Evolutionary conservation across 2,797 vertebrate genomes (phyloP).

Genomic region (Lophotriccus pileatus): DNA sequence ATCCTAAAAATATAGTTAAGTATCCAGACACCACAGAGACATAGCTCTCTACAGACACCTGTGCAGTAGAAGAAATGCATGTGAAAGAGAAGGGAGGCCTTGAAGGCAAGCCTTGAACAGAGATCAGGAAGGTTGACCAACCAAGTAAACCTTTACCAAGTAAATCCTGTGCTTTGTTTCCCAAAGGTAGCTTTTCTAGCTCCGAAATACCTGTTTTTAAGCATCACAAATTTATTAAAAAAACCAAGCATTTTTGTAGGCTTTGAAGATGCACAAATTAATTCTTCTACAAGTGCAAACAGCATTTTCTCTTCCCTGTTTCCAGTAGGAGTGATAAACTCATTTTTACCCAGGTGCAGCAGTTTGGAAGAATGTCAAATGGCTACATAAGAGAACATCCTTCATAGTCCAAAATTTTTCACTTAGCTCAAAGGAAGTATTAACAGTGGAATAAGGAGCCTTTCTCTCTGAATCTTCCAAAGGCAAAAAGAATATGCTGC

Average conservation of each 20-base stretch:
- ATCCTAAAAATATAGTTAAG: not conserved
- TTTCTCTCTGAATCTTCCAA: not conserved
- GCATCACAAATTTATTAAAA: not conserved
- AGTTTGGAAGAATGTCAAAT: not conserved
- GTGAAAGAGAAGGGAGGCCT: conserved; percentile 11
- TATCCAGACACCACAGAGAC: not conserved
- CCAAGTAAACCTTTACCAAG: not conserved
- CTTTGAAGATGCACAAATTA: not conserved
- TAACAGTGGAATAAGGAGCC: not conserved
- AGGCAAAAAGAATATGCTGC: not conserved
- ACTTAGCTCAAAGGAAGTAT: not conserved
- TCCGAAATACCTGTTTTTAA: not conserved
- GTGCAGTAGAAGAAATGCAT: not conserved
- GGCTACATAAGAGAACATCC: not conserved
- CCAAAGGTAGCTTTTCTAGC: not conserved
- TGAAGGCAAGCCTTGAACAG: conserved; percentile 2
- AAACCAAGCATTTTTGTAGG: not conserved
- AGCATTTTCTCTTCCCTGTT: not conserved
- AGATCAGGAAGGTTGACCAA: conserved; percentile 3
- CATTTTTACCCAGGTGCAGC: not conserved
- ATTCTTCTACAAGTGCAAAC: not conserved
- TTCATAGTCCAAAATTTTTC: not conserved
- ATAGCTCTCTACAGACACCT: not conserved
- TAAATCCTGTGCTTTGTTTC: not conserved
- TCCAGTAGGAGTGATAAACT: not conserved